Conservation (phyloP, 2,797 vertebrate genomes). For the Dipus sagitta region DNA sequence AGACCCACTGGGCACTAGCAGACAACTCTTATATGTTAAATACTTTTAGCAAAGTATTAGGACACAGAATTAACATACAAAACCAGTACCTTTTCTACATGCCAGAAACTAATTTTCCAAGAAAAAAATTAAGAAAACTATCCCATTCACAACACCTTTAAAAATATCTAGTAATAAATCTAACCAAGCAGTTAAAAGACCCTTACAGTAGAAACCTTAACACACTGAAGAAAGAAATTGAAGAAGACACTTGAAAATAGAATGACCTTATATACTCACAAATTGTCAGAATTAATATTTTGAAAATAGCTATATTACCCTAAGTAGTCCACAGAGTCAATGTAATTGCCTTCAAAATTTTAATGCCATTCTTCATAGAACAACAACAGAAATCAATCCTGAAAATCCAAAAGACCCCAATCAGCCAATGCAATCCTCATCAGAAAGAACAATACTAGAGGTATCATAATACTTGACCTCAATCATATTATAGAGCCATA, state of each 20-base stretch:
- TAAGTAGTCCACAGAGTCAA: not conserved
- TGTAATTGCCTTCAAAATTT: not conserved
- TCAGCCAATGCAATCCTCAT: not conserved
- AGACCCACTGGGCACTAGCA: not conserved
- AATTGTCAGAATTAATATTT: not conserved
- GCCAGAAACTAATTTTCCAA: not conserved
- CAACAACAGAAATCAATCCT: not conserved
- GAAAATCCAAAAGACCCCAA: not conserved
- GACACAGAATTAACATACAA: not conserved
- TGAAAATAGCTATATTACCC: not conserved
- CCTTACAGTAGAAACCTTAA: not conserved
- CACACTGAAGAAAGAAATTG: not conserved
- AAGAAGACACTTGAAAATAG: not conserved
- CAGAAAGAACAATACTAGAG: not conserved
- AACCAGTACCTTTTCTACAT: not conserved
- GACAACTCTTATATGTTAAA: not conserved
- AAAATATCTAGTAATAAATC: not conserved
- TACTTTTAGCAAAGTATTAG: not conserved
- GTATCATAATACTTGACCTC: not conserved
- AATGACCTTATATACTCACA: not conserved
- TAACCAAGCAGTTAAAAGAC: not conserved
- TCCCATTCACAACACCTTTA: not conserved
- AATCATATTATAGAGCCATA: not conserved
- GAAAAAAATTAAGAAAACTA: not conserved
- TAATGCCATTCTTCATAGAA: not conserved